Conservation (phyloP, 2,888 invertebrate genomes). For the Eupithecia exiguata region DNA sequence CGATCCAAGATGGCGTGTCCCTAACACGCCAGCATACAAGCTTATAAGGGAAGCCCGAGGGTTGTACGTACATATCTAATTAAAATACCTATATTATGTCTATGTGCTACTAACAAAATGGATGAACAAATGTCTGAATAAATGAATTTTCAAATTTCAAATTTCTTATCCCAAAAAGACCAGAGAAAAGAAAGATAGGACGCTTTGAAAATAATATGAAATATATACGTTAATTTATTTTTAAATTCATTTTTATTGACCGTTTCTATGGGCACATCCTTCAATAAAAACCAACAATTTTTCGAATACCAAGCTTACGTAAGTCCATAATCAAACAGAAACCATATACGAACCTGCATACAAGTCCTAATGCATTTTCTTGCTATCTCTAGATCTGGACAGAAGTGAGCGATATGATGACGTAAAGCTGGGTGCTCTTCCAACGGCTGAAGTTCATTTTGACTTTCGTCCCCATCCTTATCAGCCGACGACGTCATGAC, state of each 20-base stretch:
- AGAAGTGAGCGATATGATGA: constrained; percentile 78
- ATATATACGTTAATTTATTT: no score
- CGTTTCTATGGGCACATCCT: background rate
- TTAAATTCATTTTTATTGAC: background rate
- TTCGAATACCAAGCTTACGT: background rate
- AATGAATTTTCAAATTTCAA: no score
- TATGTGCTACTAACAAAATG: no score
- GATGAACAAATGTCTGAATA: no score
- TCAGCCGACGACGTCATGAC: background rate
- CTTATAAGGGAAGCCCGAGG: no score
- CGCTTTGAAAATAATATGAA: no score
- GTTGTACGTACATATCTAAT: no score
- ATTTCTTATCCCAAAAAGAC: no score
- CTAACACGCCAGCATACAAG: no score
- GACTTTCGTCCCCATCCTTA: background rate
- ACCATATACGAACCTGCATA: constrained; percentile 43
- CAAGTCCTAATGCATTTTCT: constrained; percentile 67
- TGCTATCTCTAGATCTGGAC: constrained; percentile 64
- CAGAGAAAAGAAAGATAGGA: no score
- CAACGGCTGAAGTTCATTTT: background rate
- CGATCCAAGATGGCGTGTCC: no score
- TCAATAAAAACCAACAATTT: background rate
- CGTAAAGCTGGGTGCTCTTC: constrained; percentile 48
- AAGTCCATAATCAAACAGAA: background rate
- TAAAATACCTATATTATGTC: no score